phyloP scores from a whole-genome alignment of 2,113 vertebrate genomes.

The Melanocharis versteri region DNA sequence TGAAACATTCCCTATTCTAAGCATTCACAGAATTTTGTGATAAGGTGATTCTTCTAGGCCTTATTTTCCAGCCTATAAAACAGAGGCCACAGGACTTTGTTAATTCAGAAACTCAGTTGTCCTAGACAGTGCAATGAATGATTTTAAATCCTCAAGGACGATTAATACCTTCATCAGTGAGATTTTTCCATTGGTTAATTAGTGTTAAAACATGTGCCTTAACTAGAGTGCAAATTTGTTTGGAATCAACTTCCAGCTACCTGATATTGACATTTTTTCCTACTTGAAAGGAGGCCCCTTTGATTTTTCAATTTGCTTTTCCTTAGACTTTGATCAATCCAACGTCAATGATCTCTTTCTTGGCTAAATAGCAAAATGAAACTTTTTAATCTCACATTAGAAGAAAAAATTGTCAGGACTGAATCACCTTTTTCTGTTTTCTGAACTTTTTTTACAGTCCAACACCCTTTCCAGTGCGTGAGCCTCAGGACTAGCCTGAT shows the following conservation, averaged over 20 bases:
- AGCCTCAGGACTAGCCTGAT: not conserved
- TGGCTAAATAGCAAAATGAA: not conserved
- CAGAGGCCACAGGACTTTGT: not conserved
- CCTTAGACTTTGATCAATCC: not conserved
- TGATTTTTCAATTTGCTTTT: constrained; percentile 3
- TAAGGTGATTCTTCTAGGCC: not conserved
- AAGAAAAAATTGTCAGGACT: not conserved
- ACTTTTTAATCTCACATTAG: not conserved
- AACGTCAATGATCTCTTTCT: not conserved
- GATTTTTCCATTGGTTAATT: not conserved
- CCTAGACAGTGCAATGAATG: not conserved
- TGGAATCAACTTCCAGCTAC: not conserved
- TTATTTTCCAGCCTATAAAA: not conserved
- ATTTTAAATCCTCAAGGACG: not conserved
- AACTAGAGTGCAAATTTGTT: not conserved
- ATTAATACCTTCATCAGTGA: not conserved
- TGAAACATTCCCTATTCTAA: not conserved
- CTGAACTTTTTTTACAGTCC: not conserved
- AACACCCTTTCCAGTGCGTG: not conserved
- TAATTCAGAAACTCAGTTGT: not conserved
- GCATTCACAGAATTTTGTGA: not conserved
- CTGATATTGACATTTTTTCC: not conserved
- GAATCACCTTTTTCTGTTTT: not conserved
- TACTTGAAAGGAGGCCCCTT: not conserved
- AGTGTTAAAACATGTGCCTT: not conserved